phyloP scores from a whole-genome alignment of 2,113 vertebrate species.

The Archocentrus centrarchus region DNA sequence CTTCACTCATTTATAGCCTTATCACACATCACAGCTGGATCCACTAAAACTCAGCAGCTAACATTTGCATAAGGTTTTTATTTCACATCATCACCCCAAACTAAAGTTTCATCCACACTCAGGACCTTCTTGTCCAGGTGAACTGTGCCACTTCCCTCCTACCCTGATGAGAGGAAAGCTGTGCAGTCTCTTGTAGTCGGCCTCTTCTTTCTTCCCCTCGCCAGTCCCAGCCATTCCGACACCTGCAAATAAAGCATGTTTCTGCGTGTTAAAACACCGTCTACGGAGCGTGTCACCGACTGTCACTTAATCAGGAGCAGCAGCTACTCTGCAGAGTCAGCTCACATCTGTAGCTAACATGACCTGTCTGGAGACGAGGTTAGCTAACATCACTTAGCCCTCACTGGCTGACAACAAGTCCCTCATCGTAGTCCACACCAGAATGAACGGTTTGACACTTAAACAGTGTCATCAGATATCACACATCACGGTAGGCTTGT shows the following conservation, averaged over 20 bases:
- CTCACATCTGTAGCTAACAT: not conserved
- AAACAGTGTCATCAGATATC: not conserved
- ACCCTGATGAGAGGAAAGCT: conserved; percentile 96
- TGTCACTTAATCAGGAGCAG: not conserved
- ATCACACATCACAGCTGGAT: not conserved
- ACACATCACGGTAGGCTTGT: not conserved
- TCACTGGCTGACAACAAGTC: not conserved
- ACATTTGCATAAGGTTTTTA: no score
- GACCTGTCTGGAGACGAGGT: not conserved
- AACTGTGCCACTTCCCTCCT: conserved; percentile 43
- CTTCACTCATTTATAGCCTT: not conserved
- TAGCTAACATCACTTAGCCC: conserved; percentile 29
- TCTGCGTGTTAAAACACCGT: not conserved
- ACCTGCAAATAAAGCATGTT: conserved; percentile 40
- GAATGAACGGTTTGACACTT: fast-evolving
- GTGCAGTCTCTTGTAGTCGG: conserved; percentile 94
- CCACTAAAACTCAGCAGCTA: not conserved
- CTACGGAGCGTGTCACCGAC: fast-evolving
- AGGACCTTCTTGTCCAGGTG: not conserved
- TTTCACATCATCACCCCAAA: not conserved
- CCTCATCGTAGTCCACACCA: no score
- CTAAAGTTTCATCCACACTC: not conserved
- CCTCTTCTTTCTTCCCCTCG: conserved; percentile 94
- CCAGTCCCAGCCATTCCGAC: conserved; percentile 88
- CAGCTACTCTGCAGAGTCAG: no score